Percentiles rank a stretch among this genome's conserved stretches.
Evolutionary conservation across 2,113 vertebrate genomes (phyloP).

Genomic region (Scartelaos histophorus): DNA sequence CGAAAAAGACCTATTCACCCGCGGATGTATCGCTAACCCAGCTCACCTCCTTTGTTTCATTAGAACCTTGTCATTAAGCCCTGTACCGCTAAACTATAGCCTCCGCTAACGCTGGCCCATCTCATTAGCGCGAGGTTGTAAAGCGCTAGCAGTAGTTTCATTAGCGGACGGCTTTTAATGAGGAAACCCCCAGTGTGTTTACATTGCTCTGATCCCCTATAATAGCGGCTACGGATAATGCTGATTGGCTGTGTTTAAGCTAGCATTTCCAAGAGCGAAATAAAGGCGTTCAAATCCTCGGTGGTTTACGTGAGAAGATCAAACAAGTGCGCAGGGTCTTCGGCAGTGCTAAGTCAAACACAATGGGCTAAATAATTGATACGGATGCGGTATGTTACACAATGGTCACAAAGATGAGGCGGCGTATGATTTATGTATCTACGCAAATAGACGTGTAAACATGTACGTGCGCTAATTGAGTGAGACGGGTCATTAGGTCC

Average conservation of each 20-base stretch:
- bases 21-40: slow-evolving; percentile 26
- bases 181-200: slow-evolving; percentile 61
- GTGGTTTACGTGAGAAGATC: slow-evolving; percentile 50
- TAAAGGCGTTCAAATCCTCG: slow-evolving; percentile 49
- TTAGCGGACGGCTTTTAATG: slow-evolving; percentile 63
- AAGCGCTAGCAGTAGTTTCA: slow-evolving; percentile 56
- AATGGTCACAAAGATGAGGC: slow-evolving; percentile 31
- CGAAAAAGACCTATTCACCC: too few relatives aligned
- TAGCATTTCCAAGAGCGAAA: slow-evolving; percentile 42
- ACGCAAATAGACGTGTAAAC: neutral
- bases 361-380: neutral
- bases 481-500: neutral
- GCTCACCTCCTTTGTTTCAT: slow-evolving; percentile 61
- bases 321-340: slow-evolving; percentile 55
- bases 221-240: slow-evolving; percentile 42
- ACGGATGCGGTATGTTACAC: neutral
- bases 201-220: slow-evolving; percentile 45
- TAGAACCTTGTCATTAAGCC: slow-evolving; percentile 59
- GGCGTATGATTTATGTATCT: neutral
- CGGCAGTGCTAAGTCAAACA: slow-evolving; percentile 12
- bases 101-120: slow-evolving; percentile 45
- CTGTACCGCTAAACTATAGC: slow-evolving; percentile 41
- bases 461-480: neutral
- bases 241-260: slow-evolving; percentile 52
- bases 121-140: slow-evolving; percentile 63